These are phyloP conservation scores for Rhagonycha lutea DNA, from an alignment of 2,888 invertebrate genomes.

Conservation along the genomic window DNA sequence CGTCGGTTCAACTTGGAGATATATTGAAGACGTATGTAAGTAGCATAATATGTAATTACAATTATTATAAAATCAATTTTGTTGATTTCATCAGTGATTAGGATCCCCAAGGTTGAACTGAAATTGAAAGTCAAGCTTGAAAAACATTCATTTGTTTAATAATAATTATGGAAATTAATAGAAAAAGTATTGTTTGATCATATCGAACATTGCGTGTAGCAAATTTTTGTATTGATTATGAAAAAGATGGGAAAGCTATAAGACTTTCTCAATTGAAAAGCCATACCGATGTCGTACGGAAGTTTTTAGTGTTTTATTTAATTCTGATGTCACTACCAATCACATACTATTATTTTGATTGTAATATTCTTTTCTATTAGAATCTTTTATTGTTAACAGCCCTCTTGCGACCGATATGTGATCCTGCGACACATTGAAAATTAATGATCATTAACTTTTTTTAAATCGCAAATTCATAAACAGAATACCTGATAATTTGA, in stretches of 20 bases:
- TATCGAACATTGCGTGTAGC: neutral
- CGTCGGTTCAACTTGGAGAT: too few species aligned
- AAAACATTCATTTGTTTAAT: neutral
- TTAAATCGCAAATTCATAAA: too few species aligned
- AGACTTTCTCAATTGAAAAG: neutral
- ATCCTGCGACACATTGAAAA: too few species aligned
- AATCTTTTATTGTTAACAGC: too few species aligned
- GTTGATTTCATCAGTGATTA: neutral
- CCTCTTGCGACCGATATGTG: too few species aligned
- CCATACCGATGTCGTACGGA: neutral
- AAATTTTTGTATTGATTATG: neutral
- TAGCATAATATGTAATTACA: neutral
- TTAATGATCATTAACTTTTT: too few species aligned
- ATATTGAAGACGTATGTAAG: neutral
- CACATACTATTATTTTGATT: too few species aligned
- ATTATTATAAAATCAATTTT: neutral
- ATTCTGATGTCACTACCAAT: neutral
- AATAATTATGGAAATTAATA: neutral
- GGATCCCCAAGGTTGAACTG: neutral
- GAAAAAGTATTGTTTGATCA: neutral
- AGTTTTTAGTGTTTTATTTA: neutral
- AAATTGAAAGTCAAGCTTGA: neutral
- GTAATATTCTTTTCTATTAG: too few species aligned
- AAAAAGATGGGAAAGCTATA: neutral
- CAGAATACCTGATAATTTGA: too few species aligned